phyloP scores from a whole-genome alignment of 2,113 vertebrate species.

The Corynorhinus townsendii region DNA sequence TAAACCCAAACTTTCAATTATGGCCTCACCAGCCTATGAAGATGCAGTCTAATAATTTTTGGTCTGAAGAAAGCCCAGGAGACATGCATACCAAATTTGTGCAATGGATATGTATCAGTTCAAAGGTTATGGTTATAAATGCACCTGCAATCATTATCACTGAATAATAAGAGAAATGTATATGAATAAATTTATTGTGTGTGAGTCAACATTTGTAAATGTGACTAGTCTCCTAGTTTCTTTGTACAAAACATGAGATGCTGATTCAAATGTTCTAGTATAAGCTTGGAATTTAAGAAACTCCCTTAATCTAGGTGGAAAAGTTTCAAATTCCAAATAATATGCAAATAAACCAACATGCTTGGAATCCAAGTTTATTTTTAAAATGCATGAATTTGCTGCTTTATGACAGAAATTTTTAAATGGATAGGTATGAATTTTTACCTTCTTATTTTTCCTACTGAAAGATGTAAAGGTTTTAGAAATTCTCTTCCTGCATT shows the following conservation, averaged over 20 bases:
- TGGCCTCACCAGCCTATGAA: neutral
- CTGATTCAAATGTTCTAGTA: neutral
- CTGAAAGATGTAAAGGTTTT: neutral
- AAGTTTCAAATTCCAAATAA: constrained; percentile 34
- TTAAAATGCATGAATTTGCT: neutral
- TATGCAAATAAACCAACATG: neutral
- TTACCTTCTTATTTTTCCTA: constrained; percentile 7
- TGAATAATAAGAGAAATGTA: neutral
- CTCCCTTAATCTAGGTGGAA: neutral
- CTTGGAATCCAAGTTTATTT: neutral
- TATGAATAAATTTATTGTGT: neutral
- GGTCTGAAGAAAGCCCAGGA: neutral
- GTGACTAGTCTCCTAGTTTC: neutral
- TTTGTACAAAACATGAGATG: neutral
- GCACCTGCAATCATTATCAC: neutral
- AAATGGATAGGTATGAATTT: neutral
- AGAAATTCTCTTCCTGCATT: neutral
- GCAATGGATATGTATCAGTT: neutral
- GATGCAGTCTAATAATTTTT: neutral
- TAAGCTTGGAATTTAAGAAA: constrained; percentile 5
- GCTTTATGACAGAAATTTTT: neutral
- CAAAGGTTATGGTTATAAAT: neutral
- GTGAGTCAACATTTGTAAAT: neutral
- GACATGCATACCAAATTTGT: neutral
- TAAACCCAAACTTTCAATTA: constrained; percentile 2